Conservation (phyloP, 2,888 invertebrate species). For the Balanococcus diminutus region DNA sequence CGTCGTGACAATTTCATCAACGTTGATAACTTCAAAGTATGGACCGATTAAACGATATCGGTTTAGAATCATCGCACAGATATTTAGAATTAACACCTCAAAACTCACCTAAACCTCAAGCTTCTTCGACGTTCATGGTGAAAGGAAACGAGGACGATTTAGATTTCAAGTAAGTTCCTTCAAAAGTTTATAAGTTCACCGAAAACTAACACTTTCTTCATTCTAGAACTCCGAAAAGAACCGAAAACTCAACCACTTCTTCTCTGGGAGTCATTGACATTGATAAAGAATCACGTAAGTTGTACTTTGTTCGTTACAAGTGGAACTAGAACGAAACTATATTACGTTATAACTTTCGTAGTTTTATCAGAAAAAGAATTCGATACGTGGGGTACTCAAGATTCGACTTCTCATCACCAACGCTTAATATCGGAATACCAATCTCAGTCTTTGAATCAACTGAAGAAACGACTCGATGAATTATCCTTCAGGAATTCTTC, state of each 20-base stretch:
- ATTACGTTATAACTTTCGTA: not conserved
- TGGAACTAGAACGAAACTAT: not conserved
- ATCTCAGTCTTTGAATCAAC: not conserved
- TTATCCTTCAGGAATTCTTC: conserved; percentile 18
- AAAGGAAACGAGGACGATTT: conserved; percentile 24
- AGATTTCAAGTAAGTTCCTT: not conserved
- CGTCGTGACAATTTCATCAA: not conserved
- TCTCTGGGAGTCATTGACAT: conserved; percentile 45
- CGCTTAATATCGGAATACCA: conserved; percentile 23
- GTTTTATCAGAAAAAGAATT: conserved; percentile 44
- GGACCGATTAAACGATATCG: not conserved
- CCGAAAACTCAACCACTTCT: conserved; percentile 37
- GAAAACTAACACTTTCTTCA: not conserved
- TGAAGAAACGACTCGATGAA: conserved; percentile 39
- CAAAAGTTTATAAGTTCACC: not conserved
- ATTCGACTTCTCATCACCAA: conserved; percentile 12
- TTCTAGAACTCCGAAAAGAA: not conserved
- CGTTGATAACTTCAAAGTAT: not conserved
- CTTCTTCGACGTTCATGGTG: conserved; percentile 46
- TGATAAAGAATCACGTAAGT: conserved; percentile 46
- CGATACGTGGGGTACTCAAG: not conserved
- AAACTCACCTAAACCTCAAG: conserved; percentile 45
- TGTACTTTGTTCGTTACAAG: not conserved
- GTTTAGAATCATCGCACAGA: not conserved
- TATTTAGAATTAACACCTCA: conserved; percentile 42